phyloP scores from a whole-genome alignment of 2,113 vertebrate genomes.

The Takifugu flavidus region DNA sequence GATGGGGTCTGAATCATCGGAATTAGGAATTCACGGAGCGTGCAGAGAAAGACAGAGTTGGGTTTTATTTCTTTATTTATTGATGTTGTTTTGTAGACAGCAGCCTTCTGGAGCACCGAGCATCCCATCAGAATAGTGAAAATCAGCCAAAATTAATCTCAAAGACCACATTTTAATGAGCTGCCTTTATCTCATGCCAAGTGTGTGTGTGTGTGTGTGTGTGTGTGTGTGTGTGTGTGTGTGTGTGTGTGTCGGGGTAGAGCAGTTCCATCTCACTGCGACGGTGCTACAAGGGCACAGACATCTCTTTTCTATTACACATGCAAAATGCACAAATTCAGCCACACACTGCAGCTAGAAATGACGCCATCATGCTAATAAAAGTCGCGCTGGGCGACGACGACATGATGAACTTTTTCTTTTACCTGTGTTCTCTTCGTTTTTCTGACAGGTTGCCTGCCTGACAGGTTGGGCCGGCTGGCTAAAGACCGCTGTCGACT shows the following conservation, averaged over 20 bases:
- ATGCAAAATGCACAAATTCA: conserved; percentile 27
- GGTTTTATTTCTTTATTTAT: conserved; percentile 46
- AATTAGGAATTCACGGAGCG: conserved; percentile 19
- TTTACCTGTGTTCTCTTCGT: conserved; percentile 80
- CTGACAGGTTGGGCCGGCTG: conserved; percentile 81
- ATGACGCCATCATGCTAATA: not conserved
- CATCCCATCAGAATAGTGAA: conserved; percentile 3
- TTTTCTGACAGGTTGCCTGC: conserved; percentile 70
- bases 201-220: conserved; percentile 3
- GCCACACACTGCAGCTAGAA: conserved; percentile 10
- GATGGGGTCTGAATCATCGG: conserved; percentile 26
- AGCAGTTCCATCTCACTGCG: too few species aligned
- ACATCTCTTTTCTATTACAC: too few species aligned
- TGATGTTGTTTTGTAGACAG: conserved; percentile 40
- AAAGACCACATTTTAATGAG: conserved; percentile 56
- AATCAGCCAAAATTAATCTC: conserved; percentile 53
- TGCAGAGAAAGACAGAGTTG: conserved; percentile 17
- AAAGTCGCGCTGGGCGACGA: not conserved
- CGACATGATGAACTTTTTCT: not conserved
- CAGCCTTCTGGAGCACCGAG: conserved; percentile 35
- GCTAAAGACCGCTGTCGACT: conserved; percentile 77
- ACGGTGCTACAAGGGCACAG: too few species aligned
- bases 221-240: not conserved
- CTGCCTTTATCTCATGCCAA: conserved; percentile 53
- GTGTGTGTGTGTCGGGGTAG: not conserved